Evolutionary conservation across 2,113 vertebrate genomes (phyloP).

Genomic region (Cromileptes altivelis): DNA sequence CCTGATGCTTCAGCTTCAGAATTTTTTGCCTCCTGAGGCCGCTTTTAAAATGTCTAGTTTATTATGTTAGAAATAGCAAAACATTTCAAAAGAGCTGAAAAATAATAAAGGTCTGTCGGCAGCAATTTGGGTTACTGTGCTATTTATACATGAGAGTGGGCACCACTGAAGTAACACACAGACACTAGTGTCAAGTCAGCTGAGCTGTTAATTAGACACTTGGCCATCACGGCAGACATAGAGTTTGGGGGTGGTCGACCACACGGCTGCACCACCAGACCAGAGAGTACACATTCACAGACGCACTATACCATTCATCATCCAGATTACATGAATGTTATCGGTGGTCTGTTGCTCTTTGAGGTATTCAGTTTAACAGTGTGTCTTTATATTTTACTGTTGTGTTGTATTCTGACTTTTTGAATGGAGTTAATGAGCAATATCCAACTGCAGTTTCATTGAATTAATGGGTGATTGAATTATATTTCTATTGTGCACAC

Average conservation of each 20-base stretch:
- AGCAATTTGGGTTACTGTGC: neutral
- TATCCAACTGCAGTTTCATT: neutral
- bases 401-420: neutral
- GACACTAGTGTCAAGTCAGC: slow-evolving; percentile 19
- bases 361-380: neutral
- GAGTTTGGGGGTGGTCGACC: neutral
- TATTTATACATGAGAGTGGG: neutral
- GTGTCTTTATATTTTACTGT: neutral
- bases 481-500: neutral
- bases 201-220: slow-evolving; percentile 47
- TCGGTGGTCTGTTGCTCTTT: neutral
- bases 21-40: neutral
- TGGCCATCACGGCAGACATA: slow-evolving; percentile 1
- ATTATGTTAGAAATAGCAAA: neutral
- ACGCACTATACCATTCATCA: neutral
- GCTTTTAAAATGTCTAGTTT: no score
- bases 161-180: neutral
- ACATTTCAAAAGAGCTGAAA: neutral
- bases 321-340: neutral
- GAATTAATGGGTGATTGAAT: neutral
- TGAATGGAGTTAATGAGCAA: neutral
- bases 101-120: neutral
- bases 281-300: slow-evolving; percentile 10
- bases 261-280: neutral
- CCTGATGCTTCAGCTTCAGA: neutral